Evolutionary conservation across 2,797 vertebrate species (phyloP), one percentile per base, ranked within the genome.

Genomic region (Labeo calbasu): DNA sequence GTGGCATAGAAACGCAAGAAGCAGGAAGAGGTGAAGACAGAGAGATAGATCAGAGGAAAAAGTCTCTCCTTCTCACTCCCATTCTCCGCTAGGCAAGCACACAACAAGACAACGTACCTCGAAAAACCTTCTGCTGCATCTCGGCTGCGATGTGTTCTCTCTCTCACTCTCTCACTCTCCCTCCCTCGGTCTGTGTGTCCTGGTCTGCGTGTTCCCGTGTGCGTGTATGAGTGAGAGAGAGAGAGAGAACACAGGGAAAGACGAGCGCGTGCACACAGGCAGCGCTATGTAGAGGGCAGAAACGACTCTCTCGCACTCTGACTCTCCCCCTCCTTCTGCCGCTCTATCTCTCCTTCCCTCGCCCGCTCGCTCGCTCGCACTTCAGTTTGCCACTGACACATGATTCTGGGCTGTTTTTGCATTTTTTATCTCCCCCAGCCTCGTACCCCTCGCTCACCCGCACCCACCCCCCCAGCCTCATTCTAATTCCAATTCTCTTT

Each of bases 71-170:
- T 90, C 91, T 88, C 93, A 87, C 91, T 92, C 92, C 91, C 89
- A 92, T 91, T 94, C 92, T 93, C 93, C 85, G 91, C 92, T 94
- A 94, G 95, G 92, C 92, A 92, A 95, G 93, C 94, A 94, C 94
- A 95, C 93, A 92, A 91, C 89, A 94, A 94, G 93, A 94, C 92
- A 95, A 96, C 95, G 92, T 96, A 96, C 95, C 95, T 96, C 94
- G 92, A 91, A 93, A 95, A 94, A 92, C 93, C 94, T 95, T 93
- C 93, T 94, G 95, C 95, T 95, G 94, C 95, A 96, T 95, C 94
- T 96, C 94, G 94, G 95, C 94, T 95, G 95, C 94, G 95, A 95
- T 95, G 94, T 95, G 94, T 94, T 94, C 93, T 94, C 94, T 87
- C 90, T 90, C 89, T 93, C 93, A 93, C 91, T 92, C 93, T 92